phyloP scores from a whole-genome alignment of 2,113 vertebrate species.

The Todiramphus saurophagus region DNA sequence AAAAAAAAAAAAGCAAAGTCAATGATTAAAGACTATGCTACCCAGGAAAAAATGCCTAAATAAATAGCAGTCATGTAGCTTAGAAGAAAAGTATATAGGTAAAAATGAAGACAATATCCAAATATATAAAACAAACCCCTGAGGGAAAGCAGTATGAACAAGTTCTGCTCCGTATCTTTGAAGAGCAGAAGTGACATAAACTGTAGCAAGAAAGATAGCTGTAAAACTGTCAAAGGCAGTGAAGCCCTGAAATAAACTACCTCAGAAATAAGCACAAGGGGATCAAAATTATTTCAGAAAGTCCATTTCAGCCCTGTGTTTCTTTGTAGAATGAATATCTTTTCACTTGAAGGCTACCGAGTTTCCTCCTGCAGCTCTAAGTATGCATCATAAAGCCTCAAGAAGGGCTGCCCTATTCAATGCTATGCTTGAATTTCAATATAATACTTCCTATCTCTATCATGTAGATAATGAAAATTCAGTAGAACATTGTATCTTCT shows the following conservation, averaged over 20 bases:
- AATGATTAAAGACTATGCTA: not conserved
- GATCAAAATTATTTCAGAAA: not conserved
- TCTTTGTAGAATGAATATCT: not conserved
- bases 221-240: not conserved
- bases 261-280: not conserved
- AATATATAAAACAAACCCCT: not conserved
- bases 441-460: not conserved
- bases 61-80: not conserved
- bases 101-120: not conserved
- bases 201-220: not conserved
- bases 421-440: not conserved
- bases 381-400: not conserved
- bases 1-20: not conserved
- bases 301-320: not conserved
- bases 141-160: not conserved
- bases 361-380: not conserved
- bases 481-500: not conserved
- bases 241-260: not conserved
- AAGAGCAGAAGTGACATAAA: not conserved
- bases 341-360: not conserved
- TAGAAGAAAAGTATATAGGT: not conserved
- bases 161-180: not conserved
- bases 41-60: not conserved
- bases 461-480: not conserved
- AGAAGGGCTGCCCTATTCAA: not conserved